Base-by-base conservation (phyloP, 2,888 invertebrate species). In the Cyaniris semiargus region DNA sequence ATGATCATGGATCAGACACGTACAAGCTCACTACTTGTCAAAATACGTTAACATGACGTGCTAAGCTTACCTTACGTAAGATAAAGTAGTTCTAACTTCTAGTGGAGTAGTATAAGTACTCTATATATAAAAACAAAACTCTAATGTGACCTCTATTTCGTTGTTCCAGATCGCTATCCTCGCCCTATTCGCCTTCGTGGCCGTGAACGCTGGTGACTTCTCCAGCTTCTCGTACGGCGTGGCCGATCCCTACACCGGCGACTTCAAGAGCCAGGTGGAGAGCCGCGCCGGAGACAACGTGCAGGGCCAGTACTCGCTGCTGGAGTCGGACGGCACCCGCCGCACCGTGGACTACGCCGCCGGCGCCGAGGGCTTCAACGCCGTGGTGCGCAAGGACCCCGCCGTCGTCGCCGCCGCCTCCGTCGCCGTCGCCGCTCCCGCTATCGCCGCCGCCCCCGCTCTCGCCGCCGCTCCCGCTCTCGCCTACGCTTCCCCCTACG, bases 271-370 rank as follows among this genome's bases (percentile, higher is more conserved):
- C 86, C 95, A 95, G 87, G 85, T 89, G 2, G 95, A 95, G 84
- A 87, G 86, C 79, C 92, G 95, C 66, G 87, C 88, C 23, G 94
- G 94, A 4, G 86, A 93, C 85, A 90, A 92, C 81, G 95, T 95
- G 56, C 89, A 89, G 79, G 95, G 95, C 70, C 94, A 94, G 83
- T 95, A 95, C 89, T 93, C 94, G 44, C 89, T 95, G 75, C 84
- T 91, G 78, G 95, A 95, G 80, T 85, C 95, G 48, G 95, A 95
- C 80, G 95, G 95, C 78, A 92, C 94, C 58, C 88, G 89, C 77
- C 90, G 95, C 77, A 94, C 91, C 18, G 95, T 95, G 0, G 94
- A 95, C 86, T 95, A 95, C 85, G 91, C 94, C n/a, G 95, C 95
- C 48, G 94, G 94, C 66, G 90, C 90, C 10, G 84, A 87, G 76